These are phyloP conservation scores for Aepyceros melampus DNA, from an alignment of 2,113 vertebrate genomes.

Conservation along the genomic window DNA sequence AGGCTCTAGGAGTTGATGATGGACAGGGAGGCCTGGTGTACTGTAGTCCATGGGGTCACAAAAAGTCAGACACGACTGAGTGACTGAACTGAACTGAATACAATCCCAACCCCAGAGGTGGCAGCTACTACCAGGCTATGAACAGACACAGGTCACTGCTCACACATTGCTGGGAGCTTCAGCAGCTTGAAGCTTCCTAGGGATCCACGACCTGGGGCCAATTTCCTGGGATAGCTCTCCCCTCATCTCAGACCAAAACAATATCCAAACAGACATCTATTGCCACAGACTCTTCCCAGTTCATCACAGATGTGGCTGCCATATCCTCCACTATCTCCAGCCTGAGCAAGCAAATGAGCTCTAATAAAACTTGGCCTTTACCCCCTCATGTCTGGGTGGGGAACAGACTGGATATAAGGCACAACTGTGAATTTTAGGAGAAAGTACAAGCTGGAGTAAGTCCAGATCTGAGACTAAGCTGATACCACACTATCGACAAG, in stretches of 20 bases:
- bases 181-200: not conserved
- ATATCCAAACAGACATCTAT: not conserved
- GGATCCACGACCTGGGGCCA: fast-evolving
- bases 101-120: not conserved
- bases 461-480: not conserved
- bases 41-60: not conserved
- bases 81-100: not conserved
- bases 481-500: not conserved
- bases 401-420: not conserved
- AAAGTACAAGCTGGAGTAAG: not conserved
- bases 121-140: not conserved
- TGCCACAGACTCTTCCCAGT: not conserved
- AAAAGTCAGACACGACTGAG: not conserved
- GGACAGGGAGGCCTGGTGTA: not conserved
- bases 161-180: not conserved
- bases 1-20: not conserved
- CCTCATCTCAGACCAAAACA: not conserved
- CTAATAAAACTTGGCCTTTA: not conserved
- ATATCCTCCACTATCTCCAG: not conserved
- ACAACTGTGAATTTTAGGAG: not conserved
- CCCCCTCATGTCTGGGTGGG: not conserved
- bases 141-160: not conserved
- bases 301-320: not conserved
- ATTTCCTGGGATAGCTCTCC: not conserved
- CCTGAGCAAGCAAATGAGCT: not conserved